Conservation (phyloP, 2,113 vertebrate species). For the Pomatostomus ruficeps region DNA sequence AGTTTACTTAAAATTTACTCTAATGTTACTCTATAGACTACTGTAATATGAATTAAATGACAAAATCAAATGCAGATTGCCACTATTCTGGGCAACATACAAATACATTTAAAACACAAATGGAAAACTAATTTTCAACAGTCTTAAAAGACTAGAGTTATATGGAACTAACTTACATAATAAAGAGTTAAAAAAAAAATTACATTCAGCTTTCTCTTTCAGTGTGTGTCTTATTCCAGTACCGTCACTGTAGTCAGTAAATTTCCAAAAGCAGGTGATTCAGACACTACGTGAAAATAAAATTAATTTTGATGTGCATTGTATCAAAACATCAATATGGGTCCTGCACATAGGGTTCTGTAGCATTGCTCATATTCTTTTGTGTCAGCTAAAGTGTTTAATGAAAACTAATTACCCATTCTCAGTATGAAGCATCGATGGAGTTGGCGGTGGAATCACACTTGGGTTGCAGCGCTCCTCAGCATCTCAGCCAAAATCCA, state of each 20-base stretch:
- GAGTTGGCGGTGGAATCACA: conserved; percentile 17
- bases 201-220: not conserved
- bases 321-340: not conserved
- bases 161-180: not conserved
- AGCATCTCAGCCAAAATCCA: conserved; percentile 22
- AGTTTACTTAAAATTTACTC: not conserved
- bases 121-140: not conserved
- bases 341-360: not conserved
- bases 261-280: not conserved
- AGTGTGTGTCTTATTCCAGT: not conserved
- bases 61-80: not conserved
- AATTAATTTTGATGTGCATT: not conserved
- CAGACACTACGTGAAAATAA: not conserved
- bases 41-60: not conserved
- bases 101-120: not conserved
- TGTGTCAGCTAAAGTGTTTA: not conserved
- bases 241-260: not conserved
- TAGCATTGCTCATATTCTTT: not conserved
- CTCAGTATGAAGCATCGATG: conserved; percentile 15
- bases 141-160: not conserved
- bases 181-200: not conserved
- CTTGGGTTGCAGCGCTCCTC: conserved; percentile 15
- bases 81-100: not conserved
- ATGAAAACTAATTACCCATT: conserved; percentile 49
- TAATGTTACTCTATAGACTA: not conserved